Conservation (phyloP, 2,113 vertebrate genomes). For the Vidua macroura region DNA sequence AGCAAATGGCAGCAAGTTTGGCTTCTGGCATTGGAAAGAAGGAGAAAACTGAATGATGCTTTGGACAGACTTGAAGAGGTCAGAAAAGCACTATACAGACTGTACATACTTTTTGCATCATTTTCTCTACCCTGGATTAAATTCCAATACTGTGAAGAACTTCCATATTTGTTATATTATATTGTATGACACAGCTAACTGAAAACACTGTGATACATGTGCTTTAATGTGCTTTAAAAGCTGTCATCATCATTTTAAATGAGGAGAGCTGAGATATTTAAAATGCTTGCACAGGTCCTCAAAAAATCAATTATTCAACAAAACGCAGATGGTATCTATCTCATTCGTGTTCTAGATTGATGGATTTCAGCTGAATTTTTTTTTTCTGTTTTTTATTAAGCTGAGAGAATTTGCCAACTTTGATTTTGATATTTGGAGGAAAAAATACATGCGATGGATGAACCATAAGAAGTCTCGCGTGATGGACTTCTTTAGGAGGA, state of each 20-base stretch:
- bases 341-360: neutral
- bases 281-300: neutral
- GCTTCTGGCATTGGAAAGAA: conserved; percentile 93
- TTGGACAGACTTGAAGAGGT: conserved; percentile 97
- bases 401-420: conserved; percentile 97
- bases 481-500: conserved; percentile 98
- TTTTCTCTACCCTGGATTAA: neutral
- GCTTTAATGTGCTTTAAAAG: neutral
- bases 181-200: neutral
- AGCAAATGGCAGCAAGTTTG: conserved; percentile 99
- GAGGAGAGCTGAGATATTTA: neutral
- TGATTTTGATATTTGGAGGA: conserved; percentile 97
- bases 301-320: neutral
- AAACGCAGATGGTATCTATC: neutral
- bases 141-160: neutral
- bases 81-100: neutral
- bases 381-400: conserved; percentile 65
- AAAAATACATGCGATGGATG: conserved; percentile 99
- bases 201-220: neutral
- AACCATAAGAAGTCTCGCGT: conserved; percentile 98
- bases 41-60: conserved; percentile 94
- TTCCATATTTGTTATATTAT: neutral
- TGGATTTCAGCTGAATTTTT: neutral
- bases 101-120: neutral
- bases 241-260: neutral